A percentile compares a stretch with the other conserved stretches of the same genome.
phyloP scores from a whole-genome alignment of 2,888 invertebrate species.

The Clistopyga incitator region DNA sequence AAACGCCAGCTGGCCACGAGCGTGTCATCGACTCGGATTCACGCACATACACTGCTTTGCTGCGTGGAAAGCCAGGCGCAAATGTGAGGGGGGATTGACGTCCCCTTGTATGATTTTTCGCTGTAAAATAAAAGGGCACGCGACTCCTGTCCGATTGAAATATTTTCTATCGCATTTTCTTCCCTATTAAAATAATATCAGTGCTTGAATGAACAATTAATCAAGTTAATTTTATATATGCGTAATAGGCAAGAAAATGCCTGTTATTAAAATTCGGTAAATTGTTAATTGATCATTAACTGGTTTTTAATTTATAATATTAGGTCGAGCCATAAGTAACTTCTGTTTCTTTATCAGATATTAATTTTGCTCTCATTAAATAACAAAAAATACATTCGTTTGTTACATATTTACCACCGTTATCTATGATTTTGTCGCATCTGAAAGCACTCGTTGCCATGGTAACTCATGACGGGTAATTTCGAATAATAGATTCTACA shows the following conservation, averaged over 20 bases:
- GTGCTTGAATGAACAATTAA: background rate
- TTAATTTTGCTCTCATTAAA: no score
- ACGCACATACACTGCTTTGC: background rate
- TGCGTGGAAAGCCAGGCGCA: background rate
- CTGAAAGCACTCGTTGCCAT: no score
- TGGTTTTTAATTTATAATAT: no score
- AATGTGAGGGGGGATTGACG: constrained; percentile 33
- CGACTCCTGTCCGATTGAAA: constrained; percentile 8
- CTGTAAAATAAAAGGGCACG: constrained; percentile 42
- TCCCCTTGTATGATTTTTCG: constrained; percentile 38
- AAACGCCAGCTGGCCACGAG: constrained; percentile 67
- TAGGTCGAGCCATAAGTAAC: no score
- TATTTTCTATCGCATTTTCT: background rate
- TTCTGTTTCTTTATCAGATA: no score
- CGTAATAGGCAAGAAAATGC: background rate
- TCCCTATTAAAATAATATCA: background rate
- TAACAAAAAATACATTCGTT: no score
- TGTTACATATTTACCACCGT: no score
- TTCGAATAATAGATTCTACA: no score
- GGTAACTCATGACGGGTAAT: no score
- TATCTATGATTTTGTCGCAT: no score
- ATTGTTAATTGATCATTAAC: no score
- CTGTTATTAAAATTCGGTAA: no score
- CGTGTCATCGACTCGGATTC: constrained; percentile 57
- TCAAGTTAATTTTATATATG: background rate